phyloP scores from a whole-genome alignment of 2,113 vertebrate species.

The Prionailurus bengalensis region DNA sequence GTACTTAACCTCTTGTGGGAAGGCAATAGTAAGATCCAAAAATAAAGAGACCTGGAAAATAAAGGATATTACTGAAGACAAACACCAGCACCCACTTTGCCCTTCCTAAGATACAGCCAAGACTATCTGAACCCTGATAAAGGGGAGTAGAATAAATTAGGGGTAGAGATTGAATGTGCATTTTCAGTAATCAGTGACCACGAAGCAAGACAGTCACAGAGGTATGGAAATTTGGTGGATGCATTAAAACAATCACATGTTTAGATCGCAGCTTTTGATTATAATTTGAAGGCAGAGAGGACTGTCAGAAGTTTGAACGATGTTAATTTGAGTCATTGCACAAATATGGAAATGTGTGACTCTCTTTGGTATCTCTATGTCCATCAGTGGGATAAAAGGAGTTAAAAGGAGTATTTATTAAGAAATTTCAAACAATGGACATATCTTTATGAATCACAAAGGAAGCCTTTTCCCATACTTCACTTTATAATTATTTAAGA shows the following conservation, averaged over 20 bases:
- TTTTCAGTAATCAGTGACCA: background rate
- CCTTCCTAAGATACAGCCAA: background rate
- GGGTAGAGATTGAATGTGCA: accelerated
- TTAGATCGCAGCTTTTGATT: background rate
- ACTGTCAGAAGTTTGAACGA: background rate
- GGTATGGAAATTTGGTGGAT: background rate
- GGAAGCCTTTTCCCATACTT: background rate
- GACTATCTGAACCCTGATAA: background rate
- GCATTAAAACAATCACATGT: background rate
- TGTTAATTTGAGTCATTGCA: background rate
- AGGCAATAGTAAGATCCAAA: background rate
- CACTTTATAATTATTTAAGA: background rate
- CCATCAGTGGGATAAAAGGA: background rate
- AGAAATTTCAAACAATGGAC: background rate
- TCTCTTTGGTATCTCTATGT: background rate
- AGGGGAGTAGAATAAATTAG: background rate
- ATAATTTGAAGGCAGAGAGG: background rate
- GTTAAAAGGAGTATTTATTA: background rate
- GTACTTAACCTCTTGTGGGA: background rate
- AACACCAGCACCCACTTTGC: background rate
- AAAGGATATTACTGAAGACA: background rate
- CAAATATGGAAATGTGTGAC: background rate
- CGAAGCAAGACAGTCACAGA: background rate
- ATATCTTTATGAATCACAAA: background rate
- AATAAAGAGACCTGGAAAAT: background rate